Evolutionary conservation across 2,888 invertebrate species (phyloP), one percentile per base, ranked within the genome.

Genomic region (Rotaria sp.): DNA sequence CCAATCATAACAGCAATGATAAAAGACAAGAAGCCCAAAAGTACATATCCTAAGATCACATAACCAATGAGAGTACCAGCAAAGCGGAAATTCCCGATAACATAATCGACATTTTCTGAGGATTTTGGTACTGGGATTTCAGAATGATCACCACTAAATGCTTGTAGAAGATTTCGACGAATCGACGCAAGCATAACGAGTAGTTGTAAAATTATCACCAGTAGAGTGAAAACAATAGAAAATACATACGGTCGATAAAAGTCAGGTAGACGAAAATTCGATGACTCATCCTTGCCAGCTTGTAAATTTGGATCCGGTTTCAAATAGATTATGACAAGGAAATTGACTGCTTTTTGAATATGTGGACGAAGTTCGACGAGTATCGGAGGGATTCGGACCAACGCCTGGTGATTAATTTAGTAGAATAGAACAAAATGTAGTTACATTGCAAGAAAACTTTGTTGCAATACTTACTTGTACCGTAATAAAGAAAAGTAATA

Each of bases 91-190:
- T 57, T 57, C 3, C 57, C 57, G 1, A n/a, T 11, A 8, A n/a
- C n/a, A 8, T 57, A 57, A 4, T 1, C 0, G 1, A 5, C n/a
- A 57, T 57, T n/a, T 1, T n/a, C 0, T 1, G 26, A 24, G 3
- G 8, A 11, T n/a, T 26, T n/a, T 30, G 11, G 10, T n/a, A 11
- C 7, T 24, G 57, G 57, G n/a, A 57, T 57, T 13, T 57, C 57
- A 7, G n/a, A 7, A 57, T 57, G n/a, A 30, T 57, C 57, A 57
- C n/a, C 57, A 57, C 57, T n/a, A 11, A 10, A 57, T 4, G n/a
- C n/a, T 57, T 57, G 57, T 3, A 57, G n/a, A n/a, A 57, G n/a
- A 57, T 57, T 57, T 26, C 57, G n/a, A n/a, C 57, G 57, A 57
- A 57, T 57, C 26, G 26, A n/a, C 8, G 57, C 10, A 1, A 57